Conservation (phyloP, 2,113 vertebrate species). For the Phylloscopus trochilus region DNA sequence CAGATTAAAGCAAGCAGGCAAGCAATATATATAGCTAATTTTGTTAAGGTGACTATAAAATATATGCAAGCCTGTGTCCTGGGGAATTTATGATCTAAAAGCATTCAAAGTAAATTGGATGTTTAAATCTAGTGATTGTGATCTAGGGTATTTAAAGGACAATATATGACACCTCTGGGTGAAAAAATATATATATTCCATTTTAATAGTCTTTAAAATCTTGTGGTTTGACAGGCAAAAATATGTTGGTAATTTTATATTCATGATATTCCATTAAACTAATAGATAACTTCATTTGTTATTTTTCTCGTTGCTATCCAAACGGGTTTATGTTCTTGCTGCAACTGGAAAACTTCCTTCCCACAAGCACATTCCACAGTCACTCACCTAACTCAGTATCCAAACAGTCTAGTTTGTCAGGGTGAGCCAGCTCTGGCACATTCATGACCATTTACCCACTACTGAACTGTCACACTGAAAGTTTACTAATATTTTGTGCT, state of each 20-base stretch:
- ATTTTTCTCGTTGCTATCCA: neutral
- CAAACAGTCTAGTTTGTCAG: neutral
- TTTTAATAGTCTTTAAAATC: neutral
- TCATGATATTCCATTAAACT: neutral
- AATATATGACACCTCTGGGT: neutral
- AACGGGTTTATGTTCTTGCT: neutral
- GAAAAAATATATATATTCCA: neutral
- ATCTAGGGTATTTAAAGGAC: neutral
- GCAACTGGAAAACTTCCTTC: neutral
- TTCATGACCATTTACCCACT: conserved; percentile 1
- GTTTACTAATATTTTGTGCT: conserved; percentile 1
- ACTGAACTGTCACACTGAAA: neutral
- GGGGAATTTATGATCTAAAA: neutral
- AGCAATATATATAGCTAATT: neutral
- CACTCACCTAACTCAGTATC: neutral
- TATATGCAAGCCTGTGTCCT: neutral
- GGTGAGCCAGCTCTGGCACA: neutral
- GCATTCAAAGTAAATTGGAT: neutral
- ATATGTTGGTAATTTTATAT: neutral
- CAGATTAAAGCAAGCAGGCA: neutral
- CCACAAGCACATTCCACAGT: neutral
- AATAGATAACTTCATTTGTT: neutral
- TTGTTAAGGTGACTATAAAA: neutral
- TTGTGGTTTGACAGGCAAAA: neutral
- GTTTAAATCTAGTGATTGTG: neutral